Evolutionary conservation across 2,113 vertebrate species (phyloP).

Genomic region (Butorides virescens): DNA sequence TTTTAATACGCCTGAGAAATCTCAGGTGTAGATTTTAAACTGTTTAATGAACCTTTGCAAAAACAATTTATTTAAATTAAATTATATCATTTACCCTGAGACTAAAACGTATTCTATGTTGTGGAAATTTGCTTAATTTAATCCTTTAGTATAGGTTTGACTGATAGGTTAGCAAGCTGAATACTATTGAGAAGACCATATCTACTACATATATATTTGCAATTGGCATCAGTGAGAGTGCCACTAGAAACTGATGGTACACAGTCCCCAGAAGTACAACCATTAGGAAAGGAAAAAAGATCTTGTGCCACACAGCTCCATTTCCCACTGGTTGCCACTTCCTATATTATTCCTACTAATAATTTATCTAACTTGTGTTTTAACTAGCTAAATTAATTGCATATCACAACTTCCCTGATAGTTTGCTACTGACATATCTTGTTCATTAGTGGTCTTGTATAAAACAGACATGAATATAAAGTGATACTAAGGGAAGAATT

Average conservation of each 20-base stretch:
- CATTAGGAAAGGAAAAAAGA: neutral
- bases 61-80: neutral
- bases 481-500: neutral
- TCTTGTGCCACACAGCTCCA: neutral
- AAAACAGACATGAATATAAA: neutral
- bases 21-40: neutral
- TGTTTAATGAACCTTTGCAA: neutral
- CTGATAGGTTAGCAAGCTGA: neutral
- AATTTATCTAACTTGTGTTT: neutral
- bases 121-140: neutral
- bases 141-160: neutral
- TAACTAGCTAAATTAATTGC: neutral
- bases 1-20: neutral
- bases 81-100: neutral
- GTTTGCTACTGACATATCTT: neutral
- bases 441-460: neutral
- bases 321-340: neutral
- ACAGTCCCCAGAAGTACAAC: neutral
- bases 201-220: neutral
- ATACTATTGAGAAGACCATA: neutral
- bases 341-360: neutral
- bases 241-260: neutral
- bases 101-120: neutral
- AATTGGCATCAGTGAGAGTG: neutral
- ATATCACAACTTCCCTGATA: neutral